Evolutionary conservation across 1,140 invertebrate species (phyloP).

Genomic region (Atta cephalotes): DNA sequence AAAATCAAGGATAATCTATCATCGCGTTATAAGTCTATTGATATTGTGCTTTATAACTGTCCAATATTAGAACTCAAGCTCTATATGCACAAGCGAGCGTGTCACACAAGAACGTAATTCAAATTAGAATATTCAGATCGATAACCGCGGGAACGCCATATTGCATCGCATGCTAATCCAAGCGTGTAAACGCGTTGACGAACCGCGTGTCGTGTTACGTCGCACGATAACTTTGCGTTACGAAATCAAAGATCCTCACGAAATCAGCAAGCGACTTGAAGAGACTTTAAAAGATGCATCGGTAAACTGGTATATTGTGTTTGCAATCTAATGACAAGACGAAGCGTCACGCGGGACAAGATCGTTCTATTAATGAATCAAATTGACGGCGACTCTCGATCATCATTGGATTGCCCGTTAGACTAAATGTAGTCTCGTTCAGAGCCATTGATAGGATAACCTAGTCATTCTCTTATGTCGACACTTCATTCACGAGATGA

Average conservation of each 20-base stretch:
- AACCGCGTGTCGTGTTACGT: not conserved
- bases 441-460: conserved; percentile 59
- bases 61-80: not conserved
- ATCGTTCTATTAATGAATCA: conserved; percentile 17
- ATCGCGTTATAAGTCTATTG: too few relatives aligned
- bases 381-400: conserved; percentile 13
- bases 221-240: not conserved
- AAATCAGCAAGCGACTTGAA: not conserved
- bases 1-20: not conserved
- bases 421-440: conserved; percentile 56
- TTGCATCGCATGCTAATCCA: conserved; percentile 48
- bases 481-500: conserved; percentile 69
- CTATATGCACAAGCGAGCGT: conserved; percentile 5
- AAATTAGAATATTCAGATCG: conserved; percentile 47
- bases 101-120: conserved; percentile 16
- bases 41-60: not conserved
- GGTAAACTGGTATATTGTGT: not conserved
- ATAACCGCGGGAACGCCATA: conserved; percentile 30
- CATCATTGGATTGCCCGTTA: conserved; percentile 17
- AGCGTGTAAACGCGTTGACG: conserved; percentile 25
- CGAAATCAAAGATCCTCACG: conserved; percentile 15
- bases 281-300: not conserved
- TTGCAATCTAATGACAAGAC: not conserved
- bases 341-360: conserved; percentile 5
- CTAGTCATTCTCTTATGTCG: conserved; percentile 37